A percentile compares a stretch with the other conserved stretches of the same genome.
Evolutionary conservation across 2,888 invertebrate genomes (phyloP).

Genomic region (Eupithecia abbreviata): DNA sequence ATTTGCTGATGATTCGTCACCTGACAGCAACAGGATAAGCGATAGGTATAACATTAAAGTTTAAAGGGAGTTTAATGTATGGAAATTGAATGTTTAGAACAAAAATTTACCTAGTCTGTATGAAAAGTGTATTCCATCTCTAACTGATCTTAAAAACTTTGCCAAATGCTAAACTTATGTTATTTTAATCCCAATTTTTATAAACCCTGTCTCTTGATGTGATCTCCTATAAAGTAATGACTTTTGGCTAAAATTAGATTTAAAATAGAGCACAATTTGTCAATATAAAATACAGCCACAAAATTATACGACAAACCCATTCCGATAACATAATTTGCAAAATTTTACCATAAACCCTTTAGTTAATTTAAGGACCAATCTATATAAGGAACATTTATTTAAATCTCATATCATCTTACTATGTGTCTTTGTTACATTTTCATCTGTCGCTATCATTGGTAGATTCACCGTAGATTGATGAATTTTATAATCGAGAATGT

Average conservation of each 20-base stretch:
- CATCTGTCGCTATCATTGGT: slow-evolving; percentile 47
- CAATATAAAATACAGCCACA: not conserved
- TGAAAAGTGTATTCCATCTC: slow-evolving; percentile 18
- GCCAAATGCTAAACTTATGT: slow-evolving; percentile 22
- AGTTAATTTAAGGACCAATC: slow-evolving; percentile 72
- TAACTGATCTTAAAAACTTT: slow-evolving; percentile 1
- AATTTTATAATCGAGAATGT: slow-evolving; percentile 56
- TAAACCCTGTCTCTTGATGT: slow-evolving; percentile 18
- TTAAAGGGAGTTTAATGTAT: slow-evolving; percentile 60
- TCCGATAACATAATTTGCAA: not conserved
- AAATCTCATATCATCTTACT: slow-evolving; percentile 65
- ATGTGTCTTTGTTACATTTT: slow-evolving; percentile 49
- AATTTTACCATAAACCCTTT: slow-evolving; percentile 45
- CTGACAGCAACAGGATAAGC: slow-evolving; percentile 74
- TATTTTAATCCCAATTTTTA: not conserved
- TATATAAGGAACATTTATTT: slow-evolving; percentile 61
- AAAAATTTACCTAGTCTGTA: slow-evolving; percentile 36
- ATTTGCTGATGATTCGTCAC: slow-evolving; percentile 78
- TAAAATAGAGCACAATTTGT: slow-evolving; percentile 8
- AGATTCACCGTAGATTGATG: slow-evolving; percentile 54
- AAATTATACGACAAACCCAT: not conserved
- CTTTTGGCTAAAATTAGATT: not conserved
- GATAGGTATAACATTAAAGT: slow-evolving; percentile 74
- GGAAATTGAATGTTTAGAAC: slow-evolving; percentile 28
- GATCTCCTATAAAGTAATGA: slow-evolving; percentile 4